Conservation (phyloP, 2,113 vertebrate genomes). For the Dipodomys stephensi region DNA sequence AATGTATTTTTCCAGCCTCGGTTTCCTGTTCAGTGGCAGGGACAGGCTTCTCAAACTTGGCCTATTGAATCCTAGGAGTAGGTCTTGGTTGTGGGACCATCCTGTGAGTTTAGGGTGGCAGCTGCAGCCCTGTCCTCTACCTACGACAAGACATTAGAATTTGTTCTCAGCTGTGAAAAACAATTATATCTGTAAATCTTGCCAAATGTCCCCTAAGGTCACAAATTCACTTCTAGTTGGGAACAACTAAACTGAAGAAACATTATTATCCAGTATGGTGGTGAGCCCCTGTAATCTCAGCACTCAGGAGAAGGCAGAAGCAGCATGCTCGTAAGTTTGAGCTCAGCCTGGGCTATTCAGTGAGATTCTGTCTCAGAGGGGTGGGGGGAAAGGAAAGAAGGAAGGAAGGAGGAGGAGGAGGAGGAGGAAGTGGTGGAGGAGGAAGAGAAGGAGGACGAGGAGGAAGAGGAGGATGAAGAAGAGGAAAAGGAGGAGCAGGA, state of each 20-base stretch:
- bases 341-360: no score
- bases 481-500: not conserved
- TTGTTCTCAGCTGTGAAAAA: not conserved
- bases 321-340: no score
- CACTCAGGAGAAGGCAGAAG: not conserved
- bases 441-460: not conserved
- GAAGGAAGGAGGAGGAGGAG: no score
- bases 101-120: rapidly evolving
- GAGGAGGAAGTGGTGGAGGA: no score
- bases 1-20: not conserved
- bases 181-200: not conserved
- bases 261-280: no score
- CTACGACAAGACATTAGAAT: not conserved
- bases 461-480: no score
- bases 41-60: not conserved
- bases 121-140: not conserved
- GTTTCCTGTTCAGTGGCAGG: not conserved
- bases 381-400: rapidly evolving
- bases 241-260: not conserved
- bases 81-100: not conserved
- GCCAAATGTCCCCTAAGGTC: not conserved
- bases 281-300: no score
- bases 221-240: not conserved
- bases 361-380: no score
- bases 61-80: rapidly evolving